A percentile compares a stretch with the other conserved stretches of the same genome.
Evolutionary conservation across 92 coral and sea anemone genomes (phyloP).

Genomic region (Zoanthus sansibaricus): DNA sequence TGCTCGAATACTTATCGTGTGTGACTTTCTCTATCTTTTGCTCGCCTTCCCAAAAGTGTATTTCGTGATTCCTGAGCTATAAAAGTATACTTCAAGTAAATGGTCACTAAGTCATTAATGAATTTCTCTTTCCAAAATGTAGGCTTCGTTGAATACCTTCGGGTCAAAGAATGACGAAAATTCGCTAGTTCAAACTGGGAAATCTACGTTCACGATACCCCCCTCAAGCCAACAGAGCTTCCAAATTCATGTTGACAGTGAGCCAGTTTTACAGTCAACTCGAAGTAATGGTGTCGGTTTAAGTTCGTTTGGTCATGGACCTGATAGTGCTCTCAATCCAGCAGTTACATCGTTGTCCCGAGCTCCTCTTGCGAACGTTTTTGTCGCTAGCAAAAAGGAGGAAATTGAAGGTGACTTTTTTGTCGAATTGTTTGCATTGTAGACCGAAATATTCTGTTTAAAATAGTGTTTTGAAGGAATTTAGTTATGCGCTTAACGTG

Average conservation of each 20-base stretch:
- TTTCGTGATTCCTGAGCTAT: neutral
- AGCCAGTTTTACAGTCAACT: slow-evolving; percentile 63
- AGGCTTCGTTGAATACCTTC: slow-evolving; percentile 73
- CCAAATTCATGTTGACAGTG: slow-evolving; percentile 83
- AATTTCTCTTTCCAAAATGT: slow-evolving; percentile 28
- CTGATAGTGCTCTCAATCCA: slow-evolving; percentile 64
- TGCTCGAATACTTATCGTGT: neutral
- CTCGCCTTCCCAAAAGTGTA: neutral
- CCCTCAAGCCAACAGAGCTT: slow-evolving; percentile 76
- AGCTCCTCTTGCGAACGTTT: slow-evolving; percentile 92
- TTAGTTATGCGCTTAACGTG: neutral
- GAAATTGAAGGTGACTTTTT: slow-evolving; percentile 43
- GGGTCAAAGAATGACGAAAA: slow-evolving; percentile 89
- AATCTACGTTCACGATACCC: slow-evolving; percentile 80
- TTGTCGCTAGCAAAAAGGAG: slow-evolving; percentile 60
- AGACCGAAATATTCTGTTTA: neutral
- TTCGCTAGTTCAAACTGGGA: slow-evolving; percentile 76
- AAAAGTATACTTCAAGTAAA: neutral
- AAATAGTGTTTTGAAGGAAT: neutral
- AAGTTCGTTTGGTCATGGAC: slow-evolving; percentile 51
- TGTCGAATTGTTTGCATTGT: neutral
- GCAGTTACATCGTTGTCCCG: slow-evolving; percentile 94
- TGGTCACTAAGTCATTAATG: neutral
- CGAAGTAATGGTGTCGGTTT: slow-evolving; percentile 35
- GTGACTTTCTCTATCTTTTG: neutral